Base-by-base conservation (phyloP, 2,113 vertebrate species). In the Amblyopsis rosae region DNA sequence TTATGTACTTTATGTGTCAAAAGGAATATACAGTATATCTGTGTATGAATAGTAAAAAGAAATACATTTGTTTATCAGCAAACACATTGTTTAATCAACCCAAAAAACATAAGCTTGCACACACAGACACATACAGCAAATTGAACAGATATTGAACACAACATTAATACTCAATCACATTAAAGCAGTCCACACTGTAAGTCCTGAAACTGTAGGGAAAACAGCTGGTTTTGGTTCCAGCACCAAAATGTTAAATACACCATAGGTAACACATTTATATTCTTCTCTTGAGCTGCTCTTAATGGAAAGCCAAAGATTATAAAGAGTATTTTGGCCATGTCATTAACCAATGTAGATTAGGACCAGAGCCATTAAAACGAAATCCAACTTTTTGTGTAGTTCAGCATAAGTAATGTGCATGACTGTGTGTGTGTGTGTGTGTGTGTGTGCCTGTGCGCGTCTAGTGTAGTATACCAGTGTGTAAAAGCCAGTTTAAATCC, bases 51-150 rank as follows among this genome's bases (percentile, higher is more conserved):
- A 51, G 50, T 48, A 57, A 62, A 78, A 65, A 70, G 46, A 45
- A 73, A 78, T 62, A 65, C 1, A 1, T 66, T 58, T 59, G 75
- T 58, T 59, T 51, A 74, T 81, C 64, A 79, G 59, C 26, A 57
- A 62, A 67, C 76, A 70, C 69, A 65, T 59, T 69, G 72, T 76
- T 26, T 72, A 62, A 73, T 75, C 71, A 73, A 67, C 65, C 46
- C 55, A 48, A 13, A 13, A 12, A 7, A 11, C 9, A 45, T 9
- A 12, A 15, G 35, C 19, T 32, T 17, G 32, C 65, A 46, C 33
- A 35, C 65, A 33, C 62, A 66, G 45, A 48, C 69, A 56, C 26
- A 45, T 55, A 61, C 35, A 45, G 15, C 15, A 32, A 60, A 32
- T 35, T 5, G 16, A 17, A n/a, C 53, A 55, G n/a, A 16, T n/a